Base-by-base conservation (phyloP, 2,888 invertebrate species). In the Leptopilina syphax region DNA sequence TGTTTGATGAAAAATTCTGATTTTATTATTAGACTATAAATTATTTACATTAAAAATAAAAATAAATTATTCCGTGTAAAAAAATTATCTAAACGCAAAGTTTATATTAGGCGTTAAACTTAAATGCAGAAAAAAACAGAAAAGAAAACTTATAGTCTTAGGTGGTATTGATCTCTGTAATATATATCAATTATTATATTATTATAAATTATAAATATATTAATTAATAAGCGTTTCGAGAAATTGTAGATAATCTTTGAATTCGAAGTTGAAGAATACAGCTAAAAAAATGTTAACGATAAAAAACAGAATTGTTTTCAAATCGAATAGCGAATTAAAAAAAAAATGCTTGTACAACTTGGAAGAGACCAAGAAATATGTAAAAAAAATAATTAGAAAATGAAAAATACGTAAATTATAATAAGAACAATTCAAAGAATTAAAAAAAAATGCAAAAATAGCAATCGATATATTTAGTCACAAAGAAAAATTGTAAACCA, bases 131-230 rank as follows among this genome's bases (percentile, higher is more conserved):
- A 34, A 34, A 34, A 34, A 34, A 34, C 34, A 44, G 18, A 44
- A 44, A 44, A 44, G 68, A 57, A 65, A 50, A 50, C 50, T 50
- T 50, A 47, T 77, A 65, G 50, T 54, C 47, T 41, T 77, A 54
- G 54, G 18, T n/a, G 65, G 68, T 70, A 50, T 70, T 73, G 65
- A 77, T 77, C 65, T 65, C 65, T 65, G 76, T 76, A 76, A 76
- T 60, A 50, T 67, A 67, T 41, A 18, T 18, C 47, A 67, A 50
- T 50, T 50, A 50, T 47, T 47, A 67, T 67, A 41, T 41, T 41
- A 44, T 7, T 8, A 44, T 18, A 18, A 18, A 18, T 44, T 44
- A 44, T 34, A 34, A 34, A 34, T 67, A 34, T 44, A 44, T 67
- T 67, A 41, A 67, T 67, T 54, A 12, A 47, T 34, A 34, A 77